Percentiles rank a stretch among this genome's conserved stretches.
Evolutionary conservation across 2,113 vertebrate genomes (phyloP).

Genomic region (Oryzias woworae): DNA sequence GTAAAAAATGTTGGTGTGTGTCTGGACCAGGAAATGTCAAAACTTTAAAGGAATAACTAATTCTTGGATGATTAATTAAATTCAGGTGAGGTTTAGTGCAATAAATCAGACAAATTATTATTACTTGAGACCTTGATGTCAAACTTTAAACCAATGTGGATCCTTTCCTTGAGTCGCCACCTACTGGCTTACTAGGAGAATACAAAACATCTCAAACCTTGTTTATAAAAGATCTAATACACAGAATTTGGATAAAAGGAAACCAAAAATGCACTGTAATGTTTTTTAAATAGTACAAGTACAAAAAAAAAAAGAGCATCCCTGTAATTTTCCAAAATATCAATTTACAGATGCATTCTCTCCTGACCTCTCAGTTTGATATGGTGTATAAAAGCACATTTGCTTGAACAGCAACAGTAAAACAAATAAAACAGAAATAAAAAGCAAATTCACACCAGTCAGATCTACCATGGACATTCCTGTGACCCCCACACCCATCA

Average conservation of each 20-base stretch:
- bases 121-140: background rate
- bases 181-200: slow-evolving; percentile 22
- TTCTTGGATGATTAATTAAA: background rate
- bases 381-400: slow-evolving; percentile 47
- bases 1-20: background rate
- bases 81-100: background rate
- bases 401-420: slow-evolving; percentile 39
- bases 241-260: slow-evolving; percentile 1
- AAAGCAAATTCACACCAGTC: slow-evolving; percentile 27
- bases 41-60: background rate
- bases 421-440: slow-evolving; percentile 12
- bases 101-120: background rate
- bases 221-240: background rate
- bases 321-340: slow-evolving; percentile 25
- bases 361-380: slow-evolving; percentile 38
- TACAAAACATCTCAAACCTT: background rate
- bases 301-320: slow-evolving; percentile 18
- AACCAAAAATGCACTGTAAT: background rate
- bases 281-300: background rate
- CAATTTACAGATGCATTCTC: background rate
- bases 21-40: background rate
- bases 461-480: slow-evolving; percentile 13
- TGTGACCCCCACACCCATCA: slow-evolving; percentile 4
- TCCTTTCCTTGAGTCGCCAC: slow-evolving; percentile 23
- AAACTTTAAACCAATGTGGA: background rate